These are phyloP conservation scores for Baccha elongata DNA, from an alignment of 2,888 invertebrate species.

Conservation along the genomic window DNA sequence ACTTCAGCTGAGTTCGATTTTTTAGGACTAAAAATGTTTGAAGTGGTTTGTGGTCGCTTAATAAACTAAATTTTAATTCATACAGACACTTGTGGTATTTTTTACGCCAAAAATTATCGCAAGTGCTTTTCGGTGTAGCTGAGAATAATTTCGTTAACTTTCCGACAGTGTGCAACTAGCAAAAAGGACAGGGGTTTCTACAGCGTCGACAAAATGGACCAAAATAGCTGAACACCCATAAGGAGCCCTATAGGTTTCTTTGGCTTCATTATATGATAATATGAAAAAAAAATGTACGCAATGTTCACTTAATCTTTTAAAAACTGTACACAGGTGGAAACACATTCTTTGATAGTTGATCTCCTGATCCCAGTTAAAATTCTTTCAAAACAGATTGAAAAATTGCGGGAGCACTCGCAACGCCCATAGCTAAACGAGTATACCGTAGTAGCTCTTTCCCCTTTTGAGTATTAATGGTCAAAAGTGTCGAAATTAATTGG, in stretches of 20 bases:
- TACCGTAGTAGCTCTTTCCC: too few relatives aligned
- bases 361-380: conserved; percentile 5
- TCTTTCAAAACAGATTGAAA: too few relatives aligned
- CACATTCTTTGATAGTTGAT: conserved; percentile 1
- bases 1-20: conserved; percentile 32
- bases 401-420: neutral
- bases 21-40: conserved; percentile 49
- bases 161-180: conserved; percentile 30
- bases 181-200: conserved; percentile 40
- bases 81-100: conserved; percentile 76
- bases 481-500: too few relatives aligned
- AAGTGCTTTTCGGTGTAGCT: conserved; percentile 50
- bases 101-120: conserved; percentile 60
- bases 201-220: conserved; percentile 28
- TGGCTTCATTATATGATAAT: conserved; percentile 31
- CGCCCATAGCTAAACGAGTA: neutral
- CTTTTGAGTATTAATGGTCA: too few relatives aligned
- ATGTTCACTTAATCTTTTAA: conserved; percentile 21
- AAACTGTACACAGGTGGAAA: neutral
- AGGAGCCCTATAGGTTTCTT: conserved; percentile 15
- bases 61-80: conserved; percentile 75
- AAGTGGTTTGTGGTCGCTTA: conserved; percentile 72
- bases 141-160: conserved; percentile 46
- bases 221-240: neutral
- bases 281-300: conserved; percentile 33